Conservation (phyloP, 2,113 vertebrate genomes). For the Ammodytes marinus region DNA sequence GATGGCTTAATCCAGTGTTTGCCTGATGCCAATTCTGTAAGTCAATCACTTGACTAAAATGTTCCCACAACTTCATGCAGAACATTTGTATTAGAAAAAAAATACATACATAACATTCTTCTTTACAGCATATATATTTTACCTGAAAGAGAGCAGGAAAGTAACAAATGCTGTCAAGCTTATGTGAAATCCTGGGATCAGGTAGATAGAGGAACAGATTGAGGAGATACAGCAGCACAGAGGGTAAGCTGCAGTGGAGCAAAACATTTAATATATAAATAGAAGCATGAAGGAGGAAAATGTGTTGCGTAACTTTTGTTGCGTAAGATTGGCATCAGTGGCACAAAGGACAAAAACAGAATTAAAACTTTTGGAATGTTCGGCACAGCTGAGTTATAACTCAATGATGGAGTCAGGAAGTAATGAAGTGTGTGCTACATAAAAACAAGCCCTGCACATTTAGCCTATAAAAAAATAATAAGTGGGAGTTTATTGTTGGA, state of each 20-base stretch:
- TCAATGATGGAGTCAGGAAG: neutral
- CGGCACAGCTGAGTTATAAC: neutral
- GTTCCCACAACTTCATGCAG: neutral
- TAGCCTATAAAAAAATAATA: conserved; percentile 21
- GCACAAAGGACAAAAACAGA: neutral
- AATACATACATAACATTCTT: neutral
- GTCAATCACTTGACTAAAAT: neutral
- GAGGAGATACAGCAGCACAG: conserved; percentile 6
- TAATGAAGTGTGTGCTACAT: conserved; percentile 19
- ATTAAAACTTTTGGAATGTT: neutral
- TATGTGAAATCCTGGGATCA: conserved; percentile 10
- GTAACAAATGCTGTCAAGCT: conserved; percentile 13
- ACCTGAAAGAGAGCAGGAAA: neutral
- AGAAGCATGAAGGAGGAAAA: neutral
- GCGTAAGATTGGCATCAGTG: neutral
- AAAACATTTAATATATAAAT: neutral
- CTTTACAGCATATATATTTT: neutral
- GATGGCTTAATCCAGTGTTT: neutral
- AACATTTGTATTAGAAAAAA: neutral
- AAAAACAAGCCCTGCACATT: conserved; percentile 15
- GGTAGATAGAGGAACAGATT: conserved; percentile 33
- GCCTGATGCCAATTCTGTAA: neutral
- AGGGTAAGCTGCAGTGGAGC: conserved; percentile 27
- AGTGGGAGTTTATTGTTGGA: conserved; percentile 20
- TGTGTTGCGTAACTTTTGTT: too few relatives aligned